Conservation (phyloP, 2,888 invertebrate genomes). For the Brenthis hecate region DNA sequence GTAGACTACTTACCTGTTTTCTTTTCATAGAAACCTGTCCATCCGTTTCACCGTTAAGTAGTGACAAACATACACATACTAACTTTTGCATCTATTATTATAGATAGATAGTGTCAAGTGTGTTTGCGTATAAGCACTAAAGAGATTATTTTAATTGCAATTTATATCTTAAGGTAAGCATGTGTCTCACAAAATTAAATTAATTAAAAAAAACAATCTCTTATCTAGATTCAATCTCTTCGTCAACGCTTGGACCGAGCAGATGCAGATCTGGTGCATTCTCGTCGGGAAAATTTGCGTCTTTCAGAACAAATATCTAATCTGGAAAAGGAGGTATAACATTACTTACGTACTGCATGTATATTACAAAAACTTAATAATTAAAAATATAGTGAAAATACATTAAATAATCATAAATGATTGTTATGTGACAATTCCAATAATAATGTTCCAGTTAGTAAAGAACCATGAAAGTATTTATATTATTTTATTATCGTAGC, state of each 20-base stretch:
- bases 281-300: slow-evolving; percentile 89
- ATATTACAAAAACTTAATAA: neutral
- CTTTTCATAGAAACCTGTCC: neutral
- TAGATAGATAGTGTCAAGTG: too few species aligned
- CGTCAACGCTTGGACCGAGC: slow-evolving; percentile 90
- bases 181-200: too few species aligned
- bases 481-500: slow-evolving; percentile 57
- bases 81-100: too few species aligned
- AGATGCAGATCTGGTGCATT: slow-evolving; percentile 90
- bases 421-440: too few species aligned
- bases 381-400: neutral
- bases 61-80: too few species aligned
- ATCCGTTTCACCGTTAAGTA: too few species aligned
- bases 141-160: too few species aligned
- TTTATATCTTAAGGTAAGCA: too few species aligned
- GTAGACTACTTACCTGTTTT: neutral
- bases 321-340: slow-evolving; percentile 89
- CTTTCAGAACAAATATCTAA: slow-evolving; percentile 90
- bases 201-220: slow-evolving; percentile 4
- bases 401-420: too few species aligned
- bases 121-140: too few species aligned
- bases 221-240: slow-evolving; percentile 83
- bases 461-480: neutral
- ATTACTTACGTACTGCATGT: neutral
- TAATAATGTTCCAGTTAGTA: too few species aligned